A percentile compares a stretch with the other conserved stretches of the same genome.
Evolutionary conservation across 1,140 invertebrate species (phyloP).

Genomic region (Neodiprion pinetum): DNA sequence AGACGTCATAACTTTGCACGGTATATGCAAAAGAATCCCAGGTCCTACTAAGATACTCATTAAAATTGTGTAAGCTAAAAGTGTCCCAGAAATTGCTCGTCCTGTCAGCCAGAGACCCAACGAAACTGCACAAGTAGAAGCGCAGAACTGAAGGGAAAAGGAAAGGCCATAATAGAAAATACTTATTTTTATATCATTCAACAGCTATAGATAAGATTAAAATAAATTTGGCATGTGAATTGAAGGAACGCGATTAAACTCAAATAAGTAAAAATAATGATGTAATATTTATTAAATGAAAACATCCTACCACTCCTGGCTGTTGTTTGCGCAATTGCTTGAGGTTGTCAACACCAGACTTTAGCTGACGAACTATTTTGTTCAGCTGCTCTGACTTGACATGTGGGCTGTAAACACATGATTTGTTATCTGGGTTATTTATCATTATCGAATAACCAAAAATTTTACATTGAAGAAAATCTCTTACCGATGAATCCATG

Average conservation of each 20-base stretch:
- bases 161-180: conserved; percentile 8
- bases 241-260: not conserved
- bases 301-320: conserved; percentile 49
- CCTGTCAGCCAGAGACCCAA: conserved; percentile 50
- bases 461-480: not conserved
- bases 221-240: not conserved
- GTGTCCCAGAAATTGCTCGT: conserved; percentile 42
- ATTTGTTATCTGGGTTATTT: no score
- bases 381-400: conserved; percentile 42
- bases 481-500: not conserved
- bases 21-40: conserved; percentile 43
- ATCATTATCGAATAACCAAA: not conserved
- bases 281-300: not conserved
- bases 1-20: conserved; percentile 35
- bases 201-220: no score
- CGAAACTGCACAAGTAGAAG: conserved; percentile 42
- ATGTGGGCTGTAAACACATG: conserved; percentile 40
- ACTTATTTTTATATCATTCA: not conserved
- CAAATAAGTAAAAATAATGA: not conserved
- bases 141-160: conserved; percentile 47
- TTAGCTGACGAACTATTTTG: conserved; percentile 44
- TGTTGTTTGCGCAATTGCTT: conserved; percentile 47
- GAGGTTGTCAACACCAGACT: conserved; percentile 38
- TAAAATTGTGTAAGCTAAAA: conserved; percentile 47
- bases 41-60: conserved; percentile 51